Evolutionary conservation across 1,140 invertebrate genomes (phyloP).

Genomic region (Zaprionus ornatus): DNA sequence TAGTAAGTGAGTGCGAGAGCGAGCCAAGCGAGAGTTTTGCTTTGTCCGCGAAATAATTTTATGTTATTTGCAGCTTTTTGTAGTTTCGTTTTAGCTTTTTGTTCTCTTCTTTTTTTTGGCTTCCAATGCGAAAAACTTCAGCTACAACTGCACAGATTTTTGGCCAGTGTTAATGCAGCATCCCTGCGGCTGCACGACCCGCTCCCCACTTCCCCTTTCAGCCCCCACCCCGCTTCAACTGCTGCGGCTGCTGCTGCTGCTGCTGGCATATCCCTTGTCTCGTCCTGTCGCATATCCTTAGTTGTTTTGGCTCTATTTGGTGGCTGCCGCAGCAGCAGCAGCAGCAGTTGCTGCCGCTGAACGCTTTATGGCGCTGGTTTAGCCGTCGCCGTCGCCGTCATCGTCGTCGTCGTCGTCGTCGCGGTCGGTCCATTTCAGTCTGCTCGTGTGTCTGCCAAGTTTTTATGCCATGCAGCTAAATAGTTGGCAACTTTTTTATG

Average conservation of each 20-base stretch:
- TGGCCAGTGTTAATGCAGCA: slow-evolving; percentile 69
- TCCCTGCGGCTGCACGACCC: slow-evolving; percentile 20
- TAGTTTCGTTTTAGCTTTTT: neutral
- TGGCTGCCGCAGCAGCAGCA: slow-evolving; percentile 14
- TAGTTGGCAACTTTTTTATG: slow-evolving; percentile 74
- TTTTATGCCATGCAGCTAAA: slow-evolving; percentile 63
- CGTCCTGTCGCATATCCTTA: slow-evolving; percentile 21
- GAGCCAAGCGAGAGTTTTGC: slow-evolving; percentile 35
- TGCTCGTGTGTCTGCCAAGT: slow-evolving; percentile 77
- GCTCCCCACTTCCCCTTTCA: neutral
- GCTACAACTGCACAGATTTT: slow-evolving; percentile 75
- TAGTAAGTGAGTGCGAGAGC: neutral
- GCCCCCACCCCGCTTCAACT: neutral
- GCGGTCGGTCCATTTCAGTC: slow-evolving; percentile 68
- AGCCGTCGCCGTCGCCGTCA: slow-evolving; percentile 14
- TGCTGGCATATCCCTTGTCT: neutral
- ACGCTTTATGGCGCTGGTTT: slow-evolving; percentile 62
- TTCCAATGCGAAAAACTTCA: slow-evolving; percentile 50
- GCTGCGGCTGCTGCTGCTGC: slow-evolving; percentile 24
- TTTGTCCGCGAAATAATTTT: slow-evolving; percentile 74
- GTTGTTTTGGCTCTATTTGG: slow-evolving; percentile 32
- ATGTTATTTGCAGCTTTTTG: slow-evolving; percentile 32
- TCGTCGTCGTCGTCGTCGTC: slow-evolving; percentile 10
- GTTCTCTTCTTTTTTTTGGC: slow-evolving; percentile 9
- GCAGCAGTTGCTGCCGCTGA: slow-evolving; percentile 52